These are phyloP conservation scores for Saccopteryx bilineata DNA, from an alignment of 2,113 vertebrate species.

Conservation along the genomic window DNA sequence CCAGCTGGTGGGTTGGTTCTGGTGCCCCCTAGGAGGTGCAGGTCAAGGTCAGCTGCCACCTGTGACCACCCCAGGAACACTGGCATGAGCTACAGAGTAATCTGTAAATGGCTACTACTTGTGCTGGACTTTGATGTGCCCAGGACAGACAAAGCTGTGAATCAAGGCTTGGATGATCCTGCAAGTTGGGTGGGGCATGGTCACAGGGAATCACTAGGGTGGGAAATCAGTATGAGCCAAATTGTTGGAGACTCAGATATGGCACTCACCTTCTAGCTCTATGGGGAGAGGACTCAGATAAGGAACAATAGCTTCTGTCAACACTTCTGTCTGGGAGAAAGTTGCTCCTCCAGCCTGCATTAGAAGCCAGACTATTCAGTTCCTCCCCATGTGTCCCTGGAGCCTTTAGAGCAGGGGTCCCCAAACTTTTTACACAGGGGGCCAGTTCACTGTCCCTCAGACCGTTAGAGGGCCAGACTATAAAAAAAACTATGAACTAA, in stretches of 20 bases:
- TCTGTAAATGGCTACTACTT: background rate
- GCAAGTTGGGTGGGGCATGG: background rate
- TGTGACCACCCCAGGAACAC: background rate
- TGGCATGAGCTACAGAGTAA: background rate
- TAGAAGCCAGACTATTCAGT: background rate
- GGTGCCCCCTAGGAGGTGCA: background rate
- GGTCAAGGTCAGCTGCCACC: background rate
- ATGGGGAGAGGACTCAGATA: background rate
- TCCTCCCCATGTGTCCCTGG: background rate
- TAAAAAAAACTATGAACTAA: no score
- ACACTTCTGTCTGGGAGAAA: background rate
- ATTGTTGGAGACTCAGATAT: background rate
- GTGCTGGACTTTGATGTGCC: background rate
- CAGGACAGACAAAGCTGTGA: background rate
- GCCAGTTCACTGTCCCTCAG: no score
- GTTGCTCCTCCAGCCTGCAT: background rate
- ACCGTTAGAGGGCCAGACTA: no score
- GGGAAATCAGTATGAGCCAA: background rate
- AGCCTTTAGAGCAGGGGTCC: background rate
- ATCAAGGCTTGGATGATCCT: background rate
- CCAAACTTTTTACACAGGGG: no score
- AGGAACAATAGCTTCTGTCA: background rate
- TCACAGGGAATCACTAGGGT: background rate
- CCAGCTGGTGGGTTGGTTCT: background rate
- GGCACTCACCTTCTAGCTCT: background rate